These are phyloP conservation scores for Phainopepla nitens DNA, from an alignment of 2,113 vertebrate species.

Conservation along the genomic window DNA sequence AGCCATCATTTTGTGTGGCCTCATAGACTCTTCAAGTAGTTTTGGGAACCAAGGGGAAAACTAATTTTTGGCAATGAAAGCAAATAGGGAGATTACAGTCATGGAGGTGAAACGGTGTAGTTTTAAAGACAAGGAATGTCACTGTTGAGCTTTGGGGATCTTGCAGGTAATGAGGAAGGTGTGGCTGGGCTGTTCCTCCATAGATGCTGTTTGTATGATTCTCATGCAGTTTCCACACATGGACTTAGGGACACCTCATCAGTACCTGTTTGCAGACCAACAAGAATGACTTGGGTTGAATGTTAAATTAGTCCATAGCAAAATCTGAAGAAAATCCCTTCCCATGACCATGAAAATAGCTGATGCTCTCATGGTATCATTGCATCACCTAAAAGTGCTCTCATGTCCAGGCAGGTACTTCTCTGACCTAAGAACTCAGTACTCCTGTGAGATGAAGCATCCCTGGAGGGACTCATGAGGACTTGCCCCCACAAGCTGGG, in stretches of 20 bases:
- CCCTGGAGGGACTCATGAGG: not conserved
- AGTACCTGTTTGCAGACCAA: not conserved
- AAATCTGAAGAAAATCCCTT: not conserved
- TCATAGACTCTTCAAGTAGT: not conserved
- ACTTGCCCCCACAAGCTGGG: not conserved
- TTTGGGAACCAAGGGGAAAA: not conserved
- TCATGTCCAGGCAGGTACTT: not conserved
- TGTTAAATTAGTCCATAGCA: not conserved
- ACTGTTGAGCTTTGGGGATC: not conserved
- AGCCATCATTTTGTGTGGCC: not conserved
- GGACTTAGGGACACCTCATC: not conserved
- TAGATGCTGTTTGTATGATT: not conserved
- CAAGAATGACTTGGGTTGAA: not conserved
- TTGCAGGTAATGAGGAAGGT: not conserved
- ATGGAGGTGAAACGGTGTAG: not conserved
- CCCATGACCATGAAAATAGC: not conserved
- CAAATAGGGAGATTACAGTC: not conserved
- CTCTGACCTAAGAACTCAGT: not conserved
- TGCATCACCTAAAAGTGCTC: not conserved
- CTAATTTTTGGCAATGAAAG: not conserved
- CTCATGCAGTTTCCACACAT: not conserved
- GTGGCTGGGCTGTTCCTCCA: not conserved
- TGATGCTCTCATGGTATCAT: not conserved
- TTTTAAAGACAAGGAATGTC: not conserved
- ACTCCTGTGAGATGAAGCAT: not conserved